phyloP scores from a whole-genome alignment of 2,888 invertebrate genomes.

The Tridacna gigas region DNA sequence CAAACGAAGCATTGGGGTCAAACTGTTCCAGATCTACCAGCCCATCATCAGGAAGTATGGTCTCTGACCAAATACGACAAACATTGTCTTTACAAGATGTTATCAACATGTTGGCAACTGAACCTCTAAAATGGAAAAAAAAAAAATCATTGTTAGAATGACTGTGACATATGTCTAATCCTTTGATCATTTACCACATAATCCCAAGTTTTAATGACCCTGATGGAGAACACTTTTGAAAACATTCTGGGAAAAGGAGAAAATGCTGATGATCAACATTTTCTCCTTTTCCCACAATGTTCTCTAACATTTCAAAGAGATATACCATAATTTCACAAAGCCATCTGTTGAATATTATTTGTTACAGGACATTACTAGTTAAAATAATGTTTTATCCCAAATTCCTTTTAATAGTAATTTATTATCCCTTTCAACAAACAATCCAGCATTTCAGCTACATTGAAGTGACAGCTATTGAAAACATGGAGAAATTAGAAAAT shows the following conservation, averaged over 20 bases:
- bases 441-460: no score
- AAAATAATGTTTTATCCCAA: no score
- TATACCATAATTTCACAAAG: no score
- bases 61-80: constrained; percentile 99
- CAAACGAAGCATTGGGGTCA: constrained; percentile 87
- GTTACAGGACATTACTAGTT: no score
- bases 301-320: background rate
- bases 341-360: no score
- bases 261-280: background rate
- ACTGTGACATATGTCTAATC: no score
- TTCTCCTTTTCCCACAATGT: background rate
- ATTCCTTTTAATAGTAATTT: no score
- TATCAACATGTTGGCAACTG: constrained; percentile 98
- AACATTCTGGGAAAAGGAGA: background rate
- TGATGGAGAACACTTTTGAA: background rate
- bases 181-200: no score
- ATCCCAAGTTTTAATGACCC: no score
- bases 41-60: constrained; percentile 97
- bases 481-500: no score
- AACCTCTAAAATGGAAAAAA: constrained; percentile 89
- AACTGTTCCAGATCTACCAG: constrained; percentile 86
- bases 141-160: background rate
- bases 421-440: no score
- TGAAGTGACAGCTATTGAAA: no score
- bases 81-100: constrained; percentile 99